These are phyloP conservation scores for Chaitophorus viminalis DNA, from an alignment of 2,888 invertebrate genomes.

Conservation along the genomic window DNA sequence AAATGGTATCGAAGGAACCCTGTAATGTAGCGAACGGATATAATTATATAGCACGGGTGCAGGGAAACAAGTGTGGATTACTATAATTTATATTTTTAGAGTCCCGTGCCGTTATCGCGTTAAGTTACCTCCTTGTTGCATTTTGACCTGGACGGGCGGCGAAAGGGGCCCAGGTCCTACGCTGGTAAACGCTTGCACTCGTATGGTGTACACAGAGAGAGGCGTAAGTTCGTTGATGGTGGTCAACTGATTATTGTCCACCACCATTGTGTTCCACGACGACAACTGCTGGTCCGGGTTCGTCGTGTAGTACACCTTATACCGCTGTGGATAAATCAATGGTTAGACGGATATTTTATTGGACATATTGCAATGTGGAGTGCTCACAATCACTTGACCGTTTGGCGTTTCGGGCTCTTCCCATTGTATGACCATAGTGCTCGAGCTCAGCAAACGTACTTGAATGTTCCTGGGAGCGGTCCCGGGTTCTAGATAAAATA, in stretches of 20 bases:
- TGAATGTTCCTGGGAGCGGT: constrained; percentile 94
- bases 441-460: constrained; percentile 92
- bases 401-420: constrained; percentile 97
- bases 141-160: constrained; percentile 96
- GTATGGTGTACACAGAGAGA: constrained; percentile 92
- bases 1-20: no score
- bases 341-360: not conserved
- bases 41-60: no score
- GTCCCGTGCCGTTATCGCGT: no score
- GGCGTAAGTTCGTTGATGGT: constrained; percentile 92
- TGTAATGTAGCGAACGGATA: no score
- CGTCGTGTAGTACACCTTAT: constrained; percentile 96
- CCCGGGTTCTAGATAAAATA: constrained; percentile 82
- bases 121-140: constrained; percentile 84
- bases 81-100: no score
- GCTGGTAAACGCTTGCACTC: constrained; percentile 92
- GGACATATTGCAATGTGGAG: not conserved
- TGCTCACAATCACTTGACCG: constrained; percentile 93
- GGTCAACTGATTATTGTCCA: constrained; percentile 91
- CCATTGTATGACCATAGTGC: constrained; percentile 98
- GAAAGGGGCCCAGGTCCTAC: constrained; percentile 96
- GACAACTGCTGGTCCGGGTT: constrained; percentile 86
- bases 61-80: no score
- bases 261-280: constrained; percentile 92
- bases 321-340: constrained; percentile 76